Evolutionary conservation across 1,140 invertebrate genomes (phyloP).

Genomic region (Sarcophaga peregrina): DNA sequence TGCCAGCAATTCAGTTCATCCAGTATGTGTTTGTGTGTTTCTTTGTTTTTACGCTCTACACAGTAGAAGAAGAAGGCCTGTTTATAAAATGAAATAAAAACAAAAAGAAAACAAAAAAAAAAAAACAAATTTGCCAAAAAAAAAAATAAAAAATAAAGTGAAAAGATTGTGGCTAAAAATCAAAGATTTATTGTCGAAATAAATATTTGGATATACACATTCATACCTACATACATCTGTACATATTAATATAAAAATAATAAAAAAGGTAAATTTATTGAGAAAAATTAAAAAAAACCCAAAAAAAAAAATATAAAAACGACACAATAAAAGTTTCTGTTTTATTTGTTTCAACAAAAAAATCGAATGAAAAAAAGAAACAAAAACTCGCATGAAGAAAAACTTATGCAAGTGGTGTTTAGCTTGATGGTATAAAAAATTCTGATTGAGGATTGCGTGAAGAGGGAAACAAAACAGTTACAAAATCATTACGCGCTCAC

Average conservation of each 20-base stretch:
- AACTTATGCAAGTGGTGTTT: conserved; percentile 27
- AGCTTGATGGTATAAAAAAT: conserved; percentile 35
- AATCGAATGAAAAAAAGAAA: conserved; percentile 23
- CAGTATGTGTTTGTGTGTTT: no score
- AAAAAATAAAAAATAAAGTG: neutral
- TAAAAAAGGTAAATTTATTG: no score
- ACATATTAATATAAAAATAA: no score
- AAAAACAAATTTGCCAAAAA: neutral
- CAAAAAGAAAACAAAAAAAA: no score
- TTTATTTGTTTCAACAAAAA: neutral
- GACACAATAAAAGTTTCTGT: neutral
- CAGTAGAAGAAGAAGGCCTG: conserved; percentile 16
- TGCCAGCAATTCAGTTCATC: neutral
- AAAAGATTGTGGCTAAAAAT: neutral
- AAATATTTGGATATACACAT: no score
- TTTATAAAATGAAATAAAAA: neutral
- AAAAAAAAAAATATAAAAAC: no score
- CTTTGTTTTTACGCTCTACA: neutral
- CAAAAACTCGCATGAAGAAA: neutral
- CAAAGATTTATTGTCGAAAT: neutral
- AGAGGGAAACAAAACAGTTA: conserved; percentile 31
- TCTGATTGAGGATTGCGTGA: conserved; percentile 38
- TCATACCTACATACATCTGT: no score
- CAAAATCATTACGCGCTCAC: conserved; percentile 25
- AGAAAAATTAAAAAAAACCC: no score